Evolutionary conservation across 2,797 vertebrate genomes (phyloP), one percentile per base, ranked within the genome.

Genomic region (Micromesistius poutassou): DNA sequence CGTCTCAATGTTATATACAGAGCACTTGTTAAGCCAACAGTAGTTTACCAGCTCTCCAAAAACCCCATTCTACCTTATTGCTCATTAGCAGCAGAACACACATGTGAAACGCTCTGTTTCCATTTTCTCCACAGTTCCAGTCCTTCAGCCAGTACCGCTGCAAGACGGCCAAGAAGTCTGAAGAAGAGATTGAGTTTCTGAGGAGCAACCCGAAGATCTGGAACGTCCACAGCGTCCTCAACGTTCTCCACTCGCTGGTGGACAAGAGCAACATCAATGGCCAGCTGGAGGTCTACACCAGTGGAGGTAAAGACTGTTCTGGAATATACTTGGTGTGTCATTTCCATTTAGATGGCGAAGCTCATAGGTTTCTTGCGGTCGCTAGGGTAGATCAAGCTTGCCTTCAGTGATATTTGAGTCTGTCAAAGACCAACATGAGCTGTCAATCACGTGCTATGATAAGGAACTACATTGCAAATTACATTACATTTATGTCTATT

Each of bases 191-290:
- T 0, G 97, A 99, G 84, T 99, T 99, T 84, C 94, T 99, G 83
- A 96, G 97, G 80, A 97, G 95, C 89, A 99, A 99, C 83, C 98
- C 98, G 30, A 99, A 99, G 90, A 98, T 99, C 92, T 99, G 98
- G 98, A 99, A 99, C 0, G 98, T 99, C 72, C 98, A 99, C 93
- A 98, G 98, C 0, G 98, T 99, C 77, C 96, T 99, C 73, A 99
- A 99, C 1, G 98, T 99, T 42, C 94, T 99, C 72, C 97, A 99
- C 84, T 99, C 98, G 2, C 92, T 99, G 55, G 98, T 99, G 4
- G 98, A 99, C 90, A 99, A 99, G 89, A 99, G 98, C 90, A 99
- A 99, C 92, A 99, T 99, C 82, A 99, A 99, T 91, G 91, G 96
- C 1, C 98, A 99, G 90, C 93, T 99, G n/a, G 98, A 99, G 88